phyloP scores from a whole-genome alignment of 2,888 invertebrate genomes.

The Conistra vaccinii region DNA sequence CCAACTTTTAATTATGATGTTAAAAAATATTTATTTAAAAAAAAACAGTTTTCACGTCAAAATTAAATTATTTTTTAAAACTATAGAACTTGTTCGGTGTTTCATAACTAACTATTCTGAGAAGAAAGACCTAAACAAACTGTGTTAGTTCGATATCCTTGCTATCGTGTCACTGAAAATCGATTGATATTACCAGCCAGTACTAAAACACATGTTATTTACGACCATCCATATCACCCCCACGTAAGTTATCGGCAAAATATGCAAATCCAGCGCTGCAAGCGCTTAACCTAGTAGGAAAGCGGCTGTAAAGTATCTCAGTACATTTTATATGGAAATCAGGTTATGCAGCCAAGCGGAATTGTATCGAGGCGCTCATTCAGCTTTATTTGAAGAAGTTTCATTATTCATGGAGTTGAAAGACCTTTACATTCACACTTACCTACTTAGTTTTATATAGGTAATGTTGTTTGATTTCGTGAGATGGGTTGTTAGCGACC shows the following conservation, averaged over 20 bases:
- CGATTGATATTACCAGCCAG: conserved; percentile 28
- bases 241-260: conserved; percentile 18
- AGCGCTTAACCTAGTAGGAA: conserved; percentile 43
- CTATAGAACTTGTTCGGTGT: too few species aligned
- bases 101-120: too few species aligned
- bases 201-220: conserved; percentile 39
- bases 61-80: too few species aligned
- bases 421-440: conserved; percentile 4
- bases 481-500: too few species aligned
- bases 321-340: conserved; percentile 54
- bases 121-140: too few species aligned
- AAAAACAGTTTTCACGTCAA: too few species aligned
- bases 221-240: conserved; percentile 18
- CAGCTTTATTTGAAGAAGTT: conserved; percentile 43
- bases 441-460: too few species aligned
- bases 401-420: conserved; percentile 44
- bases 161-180: conserved; percentile 32
- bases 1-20: too few species aligned
- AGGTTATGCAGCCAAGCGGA: conserved; percentile 39
- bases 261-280: conserved; percentile 45
- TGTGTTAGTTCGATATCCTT: neutral
- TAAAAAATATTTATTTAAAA: too few species aligned
- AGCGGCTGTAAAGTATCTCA: conserved; percentile 31
- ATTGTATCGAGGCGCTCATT: conserved; percentile 32
- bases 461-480: neutral